phyloP scores from a whole-genome alignment of 2,113 vertebrate species.

The Sylvia atricapilla region DNA sequence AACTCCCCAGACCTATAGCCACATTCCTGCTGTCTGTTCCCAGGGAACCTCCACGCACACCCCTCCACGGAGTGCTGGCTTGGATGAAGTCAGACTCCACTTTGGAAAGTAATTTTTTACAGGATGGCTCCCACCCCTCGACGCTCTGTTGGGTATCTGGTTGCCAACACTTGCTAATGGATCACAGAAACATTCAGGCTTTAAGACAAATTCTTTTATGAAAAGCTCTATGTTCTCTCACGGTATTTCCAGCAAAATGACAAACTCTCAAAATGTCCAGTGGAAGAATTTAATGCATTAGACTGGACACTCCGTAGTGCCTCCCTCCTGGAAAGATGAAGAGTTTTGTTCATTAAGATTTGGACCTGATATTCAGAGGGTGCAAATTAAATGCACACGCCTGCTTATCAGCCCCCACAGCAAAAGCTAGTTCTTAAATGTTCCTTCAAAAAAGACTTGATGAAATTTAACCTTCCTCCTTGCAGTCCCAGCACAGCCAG shows the following conservation, averaged over 20 bases:
- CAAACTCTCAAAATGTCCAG: background rate
- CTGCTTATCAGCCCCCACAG: background rate
- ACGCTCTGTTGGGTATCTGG: background rate
- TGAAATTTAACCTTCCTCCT: background rate
- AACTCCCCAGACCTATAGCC: background rate
- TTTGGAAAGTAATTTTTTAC: background rate
- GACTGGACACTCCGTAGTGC: background rate
- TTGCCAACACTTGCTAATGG: background rate
- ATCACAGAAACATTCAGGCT: background rate
- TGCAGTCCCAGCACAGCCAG: background rate
- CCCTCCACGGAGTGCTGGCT: background rate
- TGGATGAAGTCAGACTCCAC: background rate
- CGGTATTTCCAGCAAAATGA: background rate
- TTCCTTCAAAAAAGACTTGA: background rate
- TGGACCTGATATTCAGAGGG: background rate
- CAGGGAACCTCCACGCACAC: background rate
- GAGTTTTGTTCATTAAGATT: background rate
- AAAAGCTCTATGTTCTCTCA: background rate
- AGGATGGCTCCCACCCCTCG: background rate
- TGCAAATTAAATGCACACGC: background rate
- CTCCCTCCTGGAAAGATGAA: background rate
- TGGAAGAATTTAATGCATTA: background rate
- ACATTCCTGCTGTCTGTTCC: background rate
- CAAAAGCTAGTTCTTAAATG: background rate
- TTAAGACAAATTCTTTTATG: background rate